A percentile compares a stretch with the other conserved stretches of the same genome.
Evolutionary conservation across 2,113 vertebrate species (phyloP).

Genomic region (Pseudonaja textilis): DNA sequence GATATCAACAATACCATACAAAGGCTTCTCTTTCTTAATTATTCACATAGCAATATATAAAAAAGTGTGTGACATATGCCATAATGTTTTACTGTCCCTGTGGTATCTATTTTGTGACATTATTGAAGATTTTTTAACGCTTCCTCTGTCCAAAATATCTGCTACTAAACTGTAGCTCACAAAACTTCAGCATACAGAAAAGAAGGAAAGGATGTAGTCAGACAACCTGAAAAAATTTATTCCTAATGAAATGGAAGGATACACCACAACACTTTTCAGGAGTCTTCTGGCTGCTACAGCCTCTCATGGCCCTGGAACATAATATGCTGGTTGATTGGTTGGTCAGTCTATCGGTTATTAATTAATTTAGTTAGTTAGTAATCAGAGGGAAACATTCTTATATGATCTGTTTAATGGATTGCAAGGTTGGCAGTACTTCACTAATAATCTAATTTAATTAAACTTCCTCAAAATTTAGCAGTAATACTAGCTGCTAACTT

Average conservation of each 20-base stretch:
- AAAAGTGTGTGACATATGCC: neutral
- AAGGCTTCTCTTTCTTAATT: conserved; percentile 42
- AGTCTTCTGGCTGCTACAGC: neutral
- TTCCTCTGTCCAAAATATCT: neutral
- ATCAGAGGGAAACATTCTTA: neutral
- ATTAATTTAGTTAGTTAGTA: neutral
- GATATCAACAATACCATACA: conserved; percentile 28
- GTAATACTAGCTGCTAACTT: neutral
- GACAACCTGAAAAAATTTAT: too few relatives aligned
- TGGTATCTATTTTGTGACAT: neutral
- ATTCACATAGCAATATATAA: neutral
- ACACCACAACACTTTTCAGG: neutral
- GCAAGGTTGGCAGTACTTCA: neutral
- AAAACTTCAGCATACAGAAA: neutral
- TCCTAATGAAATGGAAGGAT: neutral
- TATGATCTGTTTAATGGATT: neutral
- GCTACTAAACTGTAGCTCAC: neutral
- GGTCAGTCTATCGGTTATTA: too few relatives aligned
- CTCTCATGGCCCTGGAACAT: neutral
- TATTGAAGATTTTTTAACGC: neutral
- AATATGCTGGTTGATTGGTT: too few relatives aligned
- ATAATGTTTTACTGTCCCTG: neutral
- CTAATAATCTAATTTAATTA: neutral
- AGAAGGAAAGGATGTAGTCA: neutral
- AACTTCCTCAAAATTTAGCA: neutral